Evolutionary conservation across 2,888 invertebrate genomes (phyloP), one percentile per base, ranked within the genome.

Genomic region (Chesias legatella): DNA sequence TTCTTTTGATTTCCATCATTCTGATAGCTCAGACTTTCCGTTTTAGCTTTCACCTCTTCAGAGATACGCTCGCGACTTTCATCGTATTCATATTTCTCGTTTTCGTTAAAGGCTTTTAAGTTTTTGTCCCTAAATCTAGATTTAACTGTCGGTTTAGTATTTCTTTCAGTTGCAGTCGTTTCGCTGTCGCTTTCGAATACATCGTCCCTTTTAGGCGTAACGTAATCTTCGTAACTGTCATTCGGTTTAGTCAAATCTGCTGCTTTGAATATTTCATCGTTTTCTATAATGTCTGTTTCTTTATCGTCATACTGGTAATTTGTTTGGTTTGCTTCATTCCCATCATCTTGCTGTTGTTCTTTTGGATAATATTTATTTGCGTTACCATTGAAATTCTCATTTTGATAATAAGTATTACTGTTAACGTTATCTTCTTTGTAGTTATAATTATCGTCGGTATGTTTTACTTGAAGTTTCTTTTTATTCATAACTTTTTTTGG

Each of bases 151-250:
- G n/a, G n/a, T n/a, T n/a, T n/a, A n/a, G n/a, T n/a, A n/a, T n/a
- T n/a, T n/a, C n/a, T n/a, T n/a, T n/a, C 23, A 1, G 23, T 28
- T 8, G 28, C 2, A 7, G 27, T 34, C 2, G 17, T n/a, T 30
- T 49, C 47, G 5, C 7, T 10, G 0, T 27, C 55, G 7, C 54
- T 66, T 0, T 50, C 60, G 32, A 54, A 70, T 6, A 60, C 43
- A 0, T 63, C 26, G 1, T 67, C 71, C 47, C 59, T 71, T 3
- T 60, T 45, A 1, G 79, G 79, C 0, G 43, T 58, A 0, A 60
- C 55, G n/a, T 80, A 79, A 23, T 81, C 78, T 62, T 78, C 77
- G 28, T 80, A 79, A 22, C 74, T 76, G 21, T 79, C 77, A 0
- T 72, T 63, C 7, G 46, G 44, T 23, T 56, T 53, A 1, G 42